Evolutionary conservation across 1,140 invertebrate species (phyloP), one percentile per base, ranked within the genome.

Genomic region (Megathymus violae): DNA sequence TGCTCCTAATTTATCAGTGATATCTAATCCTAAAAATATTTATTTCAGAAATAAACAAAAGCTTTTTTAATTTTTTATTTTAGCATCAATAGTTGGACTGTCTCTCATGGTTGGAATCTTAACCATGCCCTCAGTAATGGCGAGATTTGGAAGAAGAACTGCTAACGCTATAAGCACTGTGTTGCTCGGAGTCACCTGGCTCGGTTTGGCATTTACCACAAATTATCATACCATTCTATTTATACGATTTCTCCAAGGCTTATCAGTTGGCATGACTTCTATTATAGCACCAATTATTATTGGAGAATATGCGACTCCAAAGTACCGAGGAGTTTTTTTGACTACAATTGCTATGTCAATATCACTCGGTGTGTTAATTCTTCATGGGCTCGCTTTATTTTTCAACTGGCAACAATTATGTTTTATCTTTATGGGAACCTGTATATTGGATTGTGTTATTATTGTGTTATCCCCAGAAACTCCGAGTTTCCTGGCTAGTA

Each of bases 401-500:
- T 71, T 93, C 0, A 69, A 81, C 15, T 94, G 93, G 93, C 82
- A 91, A 69, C 74, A 78, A 7, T 89, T 92, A 3, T 92, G 92
- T 0, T 68, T 92, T 4, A 71, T 94, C 5, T 90, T 86, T 50
- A 80, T 79, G 0, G 60, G 80, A 11, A 66, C 92, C 4, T 89
- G 91, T 5, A 71, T 92, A 11, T 7, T 87, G 0, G 84, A 88
- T 60, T 80, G 91, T 9, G 3, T 91, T 0, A 68, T 92, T 11
- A 77, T 92, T 5, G 67, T 88, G 5, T 92, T 92, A 25, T 85
- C 93, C 0, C 94, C 94, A 0, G 95, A 96, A 85, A 94, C 94
- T 11, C 95, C 95, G 0, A 90, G 93, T 15, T 96, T 94, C 93
- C 72, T 95, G 27, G 85, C 92, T 0, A 82, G 91, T 19, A 90